Base-by-base conservation (phyloP, 2,797 vertebrate species). In the Clarias laeviceps region DNA sequence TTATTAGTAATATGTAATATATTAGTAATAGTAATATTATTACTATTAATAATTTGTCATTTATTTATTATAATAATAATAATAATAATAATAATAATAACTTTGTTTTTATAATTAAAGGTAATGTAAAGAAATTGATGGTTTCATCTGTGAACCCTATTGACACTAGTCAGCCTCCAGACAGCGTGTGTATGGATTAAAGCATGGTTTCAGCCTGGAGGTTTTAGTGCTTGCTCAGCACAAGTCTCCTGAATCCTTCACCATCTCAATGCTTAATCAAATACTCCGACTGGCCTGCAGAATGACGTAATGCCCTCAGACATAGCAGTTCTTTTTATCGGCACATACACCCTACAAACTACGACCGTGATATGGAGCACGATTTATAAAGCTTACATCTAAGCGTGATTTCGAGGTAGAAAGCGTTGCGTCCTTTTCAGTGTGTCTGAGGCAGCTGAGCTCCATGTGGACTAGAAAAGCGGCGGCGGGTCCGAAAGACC, bases 251-350 rank as follows among this genome's bases (percentile, higher is more conserved):
- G 72, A 94, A 94, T 92, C 93, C 94, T 94, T 93, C 93, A 92
- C 94, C 93, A 95, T 95, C 95, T 93, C 92, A 91, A 91, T 94
- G 93, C 92, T 96, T 96, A 95, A 97, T 97, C 96, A 96, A 96
- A 96, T 93, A 93, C 93, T 91, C 91, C 94, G 95, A 96, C 95
- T 94, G 93, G 94, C 92, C 97, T 96, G 97, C 97, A 97, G 96
- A 94, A 97, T 99, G 97, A 99, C 97, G 97, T 97, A 92, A 98
- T 97, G 95, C 94, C 91, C 93, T 34, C 12, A 81, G 45, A 64
- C 79, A 81, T 15, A 24, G 79, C 45, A 81, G n/a, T 81, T 66
- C 68, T 32, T 45, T 90, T 93, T 86, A 62, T 70, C 89, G 74
- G 80, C 89, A 90, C 88, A 66, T 7, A 72, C 88, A 90, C 40